Conservation (phyloP, 2,113 vertebrate species). For the Girardinichthys multiradiatus region DNA sequence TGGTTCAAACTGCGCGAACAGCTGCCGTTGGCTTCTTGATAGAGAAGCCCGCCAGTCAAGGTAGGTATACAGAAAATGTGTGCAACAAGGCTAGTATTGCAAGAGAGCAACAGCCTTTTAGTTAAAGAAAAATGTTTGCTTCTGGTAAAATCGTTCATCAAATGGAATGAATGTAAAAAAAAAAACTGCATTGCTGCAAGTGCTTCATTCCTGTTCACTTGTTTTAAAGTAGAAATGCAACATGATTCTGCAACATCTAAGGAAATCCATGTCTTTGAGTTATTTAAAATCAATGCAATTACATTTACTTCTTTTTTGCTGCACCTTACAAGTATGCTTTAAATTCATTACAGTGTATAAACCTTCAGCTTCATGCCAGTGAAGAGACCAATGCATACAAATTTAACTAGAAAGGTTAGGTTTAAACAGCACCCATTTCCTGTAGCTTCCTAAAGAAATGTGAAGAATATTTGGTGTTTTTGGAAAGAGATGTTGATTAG, state of each 20-base stretch:
- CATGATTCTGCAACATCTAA: slow-evolving; percentile 22
- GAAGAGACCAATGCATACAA: slow-evolving; percentile 68
- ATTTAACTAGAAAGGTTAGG: slow-evolving; percentile 63
- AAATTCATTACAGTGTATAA: slow-evolving; percentile 71
- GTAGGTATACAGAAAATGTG: slow-evolving; percentile 27
- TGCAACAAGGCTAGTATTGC: slow-evolving; percentile 21
- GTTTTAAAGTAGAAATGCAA: slow-evolving; percentile 56
- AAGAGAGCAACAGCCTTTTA: slow-evolving; percentile 13
- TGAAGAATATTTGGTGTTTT: slow-evolving; percentile 59
- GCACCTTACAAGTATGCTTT: slow-evolving; percentile 39
- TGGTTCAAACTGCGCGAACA: slow-evolving; percentile 10
- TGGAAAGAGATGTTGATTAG: slow-evolving; percentile 60
- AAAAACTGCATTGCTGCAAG: slow-evolving; percentile 45
- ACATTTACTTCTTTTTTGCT: slow-evolving; percentile 17
- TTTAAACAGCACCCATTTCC: slow-evolving; percentile 41
- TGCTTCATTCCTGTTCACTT: slow-evolving; percentile 39
- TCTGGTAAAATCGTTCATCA: slow-evolving; percentile 21
- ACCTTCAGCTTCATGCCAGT: slow-evolving; percentile 69
- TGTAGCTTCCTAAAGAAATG: slow-evolving; percentile 14
- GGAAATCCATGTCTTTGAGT: slow-evolving; percentile 36
- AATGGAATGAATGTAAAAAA: slow-evolving; percentile 42
- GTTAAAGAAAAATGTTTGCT: slow-evolving; percentile 23
- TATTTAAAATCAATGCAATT: slow-evolving; percentile 45
- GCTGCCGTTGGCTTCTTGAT: slow-evolving; percentile 26
- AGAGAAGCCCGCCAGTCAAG: slow-evolving; percentile 28